Evolutionary conservation across 1,140 invertebrate genomes (phyloP), one percentile per base, ranked within the genome.

Genomic region (Pogonomyrmex barbatus): DNA sequence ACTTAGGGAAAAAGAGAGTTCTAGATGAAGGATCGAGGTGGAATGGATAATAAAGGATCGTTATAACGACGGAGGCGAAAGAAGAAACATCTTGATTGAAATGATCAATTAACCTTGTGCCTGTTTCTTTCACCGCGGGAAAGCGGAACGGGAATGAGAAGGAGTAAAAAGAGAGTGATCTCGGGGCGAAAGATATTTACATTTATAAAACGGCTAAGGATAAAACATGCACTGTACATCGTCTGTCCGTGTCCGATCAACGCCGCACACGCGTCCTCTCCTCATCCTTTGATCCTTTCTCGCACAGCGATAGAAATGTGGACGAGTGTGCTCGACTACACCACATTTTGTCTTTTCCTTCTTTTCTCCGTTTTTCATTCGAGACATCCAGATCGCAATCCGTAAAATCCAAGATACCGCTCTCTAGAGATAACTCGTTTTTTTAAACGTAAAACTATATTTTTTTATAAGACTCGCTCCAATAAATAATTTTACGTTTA

Each of bases 211-310:
- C 91, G 89, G 92, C 93, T 93, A 93, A 93, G 91, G 91, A 93
- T 94, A 92, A 93, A 93, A 94, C 93, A 94, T 94, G 93, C 93
- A 94, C 91, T 93, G 92, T 91, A 93, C 92, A 94, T 91, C 65
- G 78, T 81, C 92, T 93, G 90, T 89, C 84, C 87, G 85, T 81
- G 63, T 92, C 88, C 71, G 75, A 91, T 91, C 83, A 89, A 91
- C 39, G 78, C 76, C 86, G 70, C 87, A 91, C 86, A 89, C 82
- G 88, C 89, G 86, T 78, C 67, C 79, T 70, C 81, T 47, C 62
- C 68, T 75, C 60, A 71, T 89, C 78, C 56, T 42, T 87, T 58
- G 67, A 85, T 75, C 77, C 56, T 88, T 75, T 81, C 79, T 88
- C 87, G 76, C 79, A 83, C 88, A 88, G 87, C 82, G 77, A 87